phyloP scores from a whole-genome alignment of 2,888 invertebrate genomes.

The Callyntrura guangdongensis region DNA sequence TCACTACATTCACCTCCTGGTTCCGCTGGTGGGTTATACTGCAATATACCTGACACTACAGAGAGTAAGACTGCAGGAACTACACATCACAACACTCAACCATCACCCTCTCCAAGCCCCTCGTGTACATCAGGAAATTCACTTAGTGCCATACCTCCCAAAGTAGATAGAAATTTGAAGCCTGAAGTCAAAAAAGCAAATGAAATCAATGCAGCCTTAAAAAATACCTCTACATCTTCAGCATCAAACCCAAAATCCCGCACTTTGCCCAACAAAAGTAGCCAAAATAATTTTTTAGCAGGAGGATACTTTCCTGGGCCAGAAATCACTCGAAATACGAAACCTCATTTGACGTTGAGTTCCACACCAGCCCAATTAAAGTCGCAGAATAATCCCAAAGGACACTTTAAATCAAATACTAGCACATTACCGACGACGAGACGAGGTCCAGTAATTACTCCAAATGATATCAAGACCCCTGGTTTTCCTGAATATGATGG shows the following conservation, averaged over 20 bases:
- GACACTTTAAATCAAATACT: slow-evolving; percentile 31
- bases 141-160: slow-evolving; percentile 81
- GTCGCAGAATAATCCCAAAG: slow-evolving; percentile 65
- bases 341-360: slow-evolving; percentile 80
- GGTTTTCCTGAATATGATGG: slow-evolving; percentile 78
- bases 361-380: slow-evolving; percentile 84
- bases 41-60: slow-evolving; percentile 76
- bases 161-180: slow-evolving; percentile 83
- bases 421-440: slow-evolving; percentile 81
- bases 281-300: slow-evolving; percentile 66
- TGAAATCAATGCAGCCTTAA: slow-evolving; percentile 64
- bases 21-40: slow-evolving; percentile 81
- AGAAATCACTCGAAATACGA: slow-evolving; percentile 80
- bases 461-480: slow-evolving; percentile 80
- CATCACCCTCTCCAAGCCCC: slow-evolving; percentile 63
- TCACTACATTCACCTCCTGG: slow-evolving; percentile 83
- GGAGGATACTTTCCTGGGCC: slow-evolving; percentile 75
- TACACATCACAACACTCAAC: slow-evolving; percentile 68
- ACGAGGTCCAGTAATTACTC: slow-evolving; percentile 82
- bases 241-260: slow-evolving; percentile 63
- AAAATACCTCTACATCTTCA: slow-evolving; percentile 7
- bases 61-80: slow-evolving; percentile 71
- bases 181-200: slow-evolving; percentile 80
- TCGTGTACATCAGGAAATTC: slow-evolving; percentile 53
- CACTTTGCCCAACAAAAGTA: slow-evolving; percentile 82